Conservation (phyloP, 2,888 invertebrate species). For the Mylabris sibirica region DNA sequence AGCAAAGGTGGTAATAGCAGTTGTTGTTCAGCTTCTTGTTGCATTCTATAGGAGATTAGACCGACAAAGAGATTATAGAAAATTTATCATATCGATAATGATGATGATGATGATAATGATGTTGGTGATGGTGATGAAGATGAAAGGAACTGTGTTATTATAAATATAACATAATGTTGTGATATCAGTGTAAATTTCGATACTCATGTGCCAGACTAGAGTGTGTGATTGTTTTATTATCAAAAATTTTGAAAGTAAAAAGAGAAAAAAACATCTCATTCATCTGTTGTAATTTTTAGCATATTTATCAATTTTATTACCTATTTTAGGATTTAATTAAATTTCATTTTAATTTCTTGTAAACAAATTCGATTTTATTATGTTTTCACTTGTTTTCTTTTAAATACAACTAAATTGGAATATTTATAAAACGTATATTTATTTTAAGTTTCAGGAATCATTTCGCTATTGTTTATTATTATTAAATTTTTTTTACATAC, state of each 20-base stretch:
- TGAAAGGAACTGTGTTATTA: constrained; percentile 36
- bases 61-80: constrained; percentile 17
- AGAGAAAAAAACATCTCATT: constrained; percentile 42
- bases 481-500: neutral
- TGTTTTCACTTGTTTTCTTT: neutral
- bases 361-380: neutral
- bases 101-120: constrained; percentile 23
- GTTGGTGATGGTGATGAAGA: constrained; percentile 18
- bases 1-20: constrained; percentile 94
- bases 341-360: neutral
- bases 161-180: constrained; percentile 59
- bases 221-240: constrained; percentile 52
- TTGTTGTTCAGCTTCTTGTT: constrained; percentile 93
- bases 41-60: constrained; percentile 76
- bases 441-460: neutral
- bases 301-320: constrained; percentile 50
- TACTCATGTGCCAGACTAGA: constrained; percentile 61
- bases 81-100: constrained; percentile 38
- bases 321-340: constrained; percentile 29
- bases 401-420: neutral
- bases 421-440: constrained; percentile 3
- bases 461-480: neutral
- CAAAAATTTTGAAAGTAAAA: neutral
- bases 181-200: constrained; percentile 61
- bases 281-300: constrained; percentile 51